Base-by-base conservation (phyloP, 1,140 invertebrate species). In the Drosophila micromelanica region DNA sequence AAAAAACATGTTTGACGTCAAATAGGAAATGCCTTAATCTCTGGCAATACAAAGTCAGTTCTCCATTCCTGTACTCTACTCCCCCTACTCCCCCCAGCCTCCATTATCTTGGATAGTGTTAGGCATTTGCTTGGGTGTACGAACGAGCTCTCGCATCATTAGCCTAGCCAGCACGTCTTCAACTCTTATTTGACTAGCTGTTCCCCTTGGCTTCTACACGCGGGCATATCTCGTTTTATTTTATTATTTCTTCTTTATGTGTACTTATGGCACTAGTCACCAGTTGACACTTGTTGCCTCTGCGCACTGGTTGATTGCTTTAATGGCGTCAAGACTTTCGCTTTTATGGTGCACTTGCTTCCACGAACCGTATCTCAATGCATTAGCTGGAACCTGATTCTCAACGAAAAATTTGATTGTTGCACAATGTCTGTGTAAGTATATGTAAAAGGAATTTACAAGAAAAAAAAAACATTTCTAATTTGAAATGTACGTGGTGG, bases 321-420 rank as follows among this genome's bases (percentile, higher is more conserved):
- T 84, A 89, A 89, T 89, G 84, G 84, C 84, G 84, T 89, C 84
- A 89, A 89, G 84, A 89, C 79, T 84, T 89, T 89, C 84, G 84
- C 76, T 89, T 89, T 89, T 89, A 89, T 89, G 85, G 84, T 59
- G 73, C 73, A 78, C 55, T 40, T 27, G 35, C 61, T 89, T 87
- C 82, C 61, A 89, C 72, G 84, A 87, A 89, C 42, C 84, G 54
- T 89, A 87, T 89, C 82, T 82, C 51, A 30, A 45, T 61, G 59
- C 75, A 75, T 81, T 82, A 71, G 69, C 69, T 68, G 75, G 67
- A 77, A 78, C 67, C 42, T 81, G 73, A 56, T 67, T 56, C 70
- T 56, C 9, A 20, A 12, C 13, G 37, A 35, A 38, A 11, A 65
- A 48, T 62, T 37, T 49, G 52, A 51, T 43, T 43, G 48, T 43